Evolutionary conservation across 2,888 invertebrate genomes (phyloP).

Genomic region (Heliconius hortense): DNA sequence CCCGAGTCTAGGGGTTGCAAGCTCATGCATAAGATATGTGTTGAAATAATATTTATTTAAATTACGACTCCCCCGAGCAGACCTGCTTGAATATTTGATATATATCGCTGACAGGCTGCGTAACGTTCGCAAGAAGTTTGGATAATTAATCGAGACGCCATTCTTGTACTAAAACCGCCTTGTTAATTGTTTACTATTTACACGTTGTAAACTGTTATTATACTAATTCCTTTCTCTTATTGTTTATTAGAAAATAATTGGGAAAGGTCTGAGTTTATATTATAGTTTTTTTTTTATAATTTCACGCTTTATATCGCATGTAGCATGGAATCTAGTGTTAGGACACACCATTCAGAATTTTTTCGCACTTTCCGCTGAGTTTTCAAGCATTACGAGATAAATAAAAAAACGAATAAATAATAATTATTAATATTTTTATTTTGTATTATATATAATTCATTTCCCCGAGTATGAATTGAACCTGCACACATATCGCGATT

Average conservation of each 20-base stretch:
- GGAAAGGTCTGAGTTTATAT: neutral
- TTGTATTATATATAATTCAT: no score
- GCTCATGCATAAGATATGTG: conserved; percentile 61
- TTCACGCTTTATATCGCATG: neutral
- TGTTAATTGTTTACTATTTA: conserved; percentile 16
- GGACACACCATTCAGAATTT: no score
- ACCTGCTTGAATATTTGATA: conserved; percentile 58
- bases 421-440: no score
- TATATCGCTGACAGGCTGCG: conserved; percentile 44
- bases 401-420: no score
- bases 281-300: neutral
- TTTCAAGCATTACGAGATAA: no score
- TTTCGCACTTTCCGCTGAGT: no score
- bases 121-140: conserved; percentile 29
- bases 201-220: neutral
- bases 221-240: neutral
- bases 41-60: conserved; percentile 68
- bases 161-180: neutral
- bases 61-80: conserved; percentile 56
- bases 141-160: conserved; percentile 27
- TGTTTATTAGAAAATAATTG: neutral
- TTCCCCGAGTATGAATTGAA: neutral
- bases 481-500: neutral
- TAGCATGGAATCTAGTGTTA: no score
- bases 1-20: conserved; percentile 43